phyloP scores from a whole-genome alignment of 2,797 vertebrate species.

The Sebastolobus alascanus region DNA sequence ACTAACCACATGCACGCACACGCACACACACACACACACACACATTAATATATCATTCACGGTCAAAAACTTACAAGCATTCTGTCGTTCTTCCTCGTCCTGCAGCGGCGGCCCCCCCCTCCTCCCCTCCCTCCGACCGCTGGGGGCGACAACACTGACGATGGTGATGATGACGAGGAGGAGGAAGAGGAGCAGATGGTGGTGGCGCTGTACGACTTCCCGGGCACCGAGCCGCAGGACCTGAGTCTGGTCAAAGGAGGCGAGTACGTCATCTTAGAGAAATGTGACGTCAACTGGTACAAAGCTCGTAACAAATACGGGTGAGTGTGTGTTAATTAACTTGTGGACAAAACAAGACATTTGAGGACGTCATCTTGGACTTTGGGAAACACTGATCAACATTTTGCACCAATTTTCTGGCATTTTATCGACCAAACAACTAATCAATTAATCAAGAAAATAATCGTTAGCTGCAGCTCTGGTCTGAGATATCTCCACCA shows the following conservation, averaged over 20 bases:
- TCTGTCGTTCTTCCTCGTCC: background rate
- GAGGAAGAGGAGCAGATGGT: conserved; percentile 82
- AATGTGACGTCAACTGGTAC: conserved; percentile 92
- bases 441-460: too few relatives aligned
- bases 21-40: conserved; percentile 24
- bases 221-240: conserved; percentile 89
- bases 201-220: conserved; percentile 92
- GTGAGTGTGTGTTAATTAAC: conserved; percentile 69
- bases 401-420: too few relatives aligned
- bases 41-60: conserved; percentile 2
- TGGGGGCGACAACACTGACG: accelerated
- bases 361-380: too few relatives aligned
- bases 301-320: conserved; percentile 89
- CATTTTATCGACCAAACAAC: too few relatives aligned
- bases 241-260: conserved; percentile 87
- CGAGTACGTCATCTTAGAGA: conserved; percentile 91
- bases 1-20: background rate
- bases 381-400: too few relatives aligned
- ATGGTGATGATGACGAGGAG: conserved; percentile 21
- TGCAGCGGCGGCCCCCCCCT: conserved; percentile 59
- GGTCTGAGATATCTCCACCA: too few relatives aligned
- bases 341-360: too few relatives aligned
- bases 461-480: too few relatives aligned
- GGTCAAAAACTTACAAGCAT: background rate
- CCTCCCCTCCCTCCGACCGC: conserved; percentile 50